Conservation (phyloP, 2,113 vertebrate genomes). For the Menura novaehollandiae region DNA sequence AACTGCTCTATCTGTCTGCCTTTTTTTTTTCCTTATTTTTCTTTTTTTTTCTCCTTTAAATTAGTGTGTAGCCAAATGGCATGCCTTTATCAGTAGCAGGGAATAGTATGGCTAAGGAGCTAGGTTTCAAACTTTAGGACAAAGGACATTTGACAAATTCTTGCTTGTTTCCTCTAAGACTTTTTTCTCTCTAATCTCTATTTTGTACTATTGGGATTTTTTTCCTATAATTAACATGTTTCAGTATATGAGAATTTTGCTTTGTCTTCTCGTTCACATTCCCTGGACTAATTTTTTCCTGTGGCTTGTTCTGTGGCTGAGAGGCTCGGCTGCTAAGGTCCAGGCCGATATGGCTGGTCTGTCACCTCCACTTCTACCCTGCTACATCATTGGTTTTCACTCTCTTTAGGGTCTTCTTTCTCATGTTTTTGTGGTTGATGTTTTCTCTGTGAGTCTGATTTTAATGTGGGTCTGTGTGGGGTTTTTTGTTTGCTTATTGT, state of each 20-base stretch:
- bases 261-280: not conserved
- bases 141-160: not conserved
- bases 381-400: not conserved
- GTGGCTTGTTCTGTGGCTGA: not conserved
- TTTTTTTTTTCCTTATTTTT: not conserved
- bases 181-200: not conserved
- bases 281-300: not conserved
- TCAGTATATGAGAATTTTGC: not conserved
- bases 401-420: not conserved
- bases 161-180: not conserved
- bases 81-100: not conserved
- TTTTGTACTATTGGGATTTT: not conserved
- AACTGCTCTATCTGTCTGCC: not conserved
- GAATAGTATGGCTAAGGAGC: not conserved
- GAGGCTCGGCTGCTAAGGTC: not conserved
- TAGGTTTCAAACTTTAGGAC: not conserved
- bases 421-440: not conserved
- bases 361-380: not conserved
- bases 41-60: not conserved
- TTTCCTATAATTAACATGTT: not conserved
- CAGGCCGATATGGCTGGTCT: not conserved
- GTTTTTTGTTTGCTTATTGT: not conserved
- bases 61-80: not conserved
- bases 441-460: not conserved
- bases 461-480: not conserved